Evolutionary conservation across 1,140 invertebrate genomes (phyloP).

Genomic region (Aphidius ervi): DNA sequence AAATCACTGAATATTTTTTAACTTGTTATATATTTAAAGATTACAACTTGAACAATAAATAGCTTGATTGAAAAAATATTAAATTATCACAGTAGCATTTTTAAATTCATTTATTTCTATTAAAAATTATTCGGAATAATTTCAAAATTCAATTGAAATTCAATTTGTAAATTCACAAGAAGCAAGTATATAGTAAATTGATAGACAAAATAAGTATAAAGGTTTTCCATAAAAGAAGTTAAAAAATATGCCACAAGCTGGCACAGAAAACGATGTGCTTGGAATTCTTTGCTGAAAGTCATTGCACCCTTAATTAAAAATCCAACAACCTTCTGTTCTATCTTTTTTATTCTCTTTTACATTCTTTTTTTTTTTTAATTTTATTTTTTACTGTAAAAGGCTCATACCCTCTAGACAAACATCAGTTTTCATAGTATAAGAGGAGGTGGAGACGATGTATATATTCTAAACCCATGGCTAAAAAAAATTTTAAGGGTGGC

Average conservation of each 20-base stretch:
- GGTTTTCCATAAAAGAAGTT: background rate
- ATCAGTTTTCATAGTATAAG: slow-evolving; percentile 18
- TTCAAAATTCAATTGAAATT: too few relatives aligned
- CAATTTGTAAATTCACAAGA: too few relatives aligned
- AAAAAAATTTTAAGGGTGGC: slow-evolving; percentile 35
- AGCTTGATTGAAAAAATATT: too few relatives aligned
- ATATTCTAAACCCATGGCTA: slow-evolving; percentile 6
- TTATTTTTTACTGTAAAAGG: background rate
- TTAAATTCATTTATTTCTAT: too few relatives aligned
- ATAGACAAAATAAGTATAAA: too few relatives aligned
- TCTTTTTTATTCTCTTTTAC: background rate
- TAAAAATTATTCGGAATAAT: too few relatives aligned
- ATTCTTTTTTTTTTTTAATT: too few relatives aligned
- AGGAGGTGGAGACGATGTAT: slow-evolving; percentile 3
- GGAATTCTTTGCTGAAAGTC: slow-evolving; percentile 51
- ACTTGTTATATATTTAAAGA: too few relatives aligned
- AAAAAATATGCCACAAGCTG: slow-evolving; percentile 21
- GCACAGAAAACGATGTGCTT: slow-evolving; percentile 35
- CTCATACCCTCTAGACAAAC: slow-evolving; percentile 2
- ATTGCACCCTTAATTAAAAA: slow-evolving; percentile 55
- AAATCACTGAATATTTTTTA: too few relatives aligned
- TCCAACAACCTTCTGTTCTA: slow-evolving; percentile 47
- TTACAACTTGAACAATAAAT: too few relatives aligned
- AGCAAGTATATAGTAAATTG: too few relatives aligned
- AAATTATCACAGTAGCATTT: too few relatives aligned